Base-by-base conservation (phyloP, 1,140 invertebrate species). In the Glossosoma conforme region DNA sequence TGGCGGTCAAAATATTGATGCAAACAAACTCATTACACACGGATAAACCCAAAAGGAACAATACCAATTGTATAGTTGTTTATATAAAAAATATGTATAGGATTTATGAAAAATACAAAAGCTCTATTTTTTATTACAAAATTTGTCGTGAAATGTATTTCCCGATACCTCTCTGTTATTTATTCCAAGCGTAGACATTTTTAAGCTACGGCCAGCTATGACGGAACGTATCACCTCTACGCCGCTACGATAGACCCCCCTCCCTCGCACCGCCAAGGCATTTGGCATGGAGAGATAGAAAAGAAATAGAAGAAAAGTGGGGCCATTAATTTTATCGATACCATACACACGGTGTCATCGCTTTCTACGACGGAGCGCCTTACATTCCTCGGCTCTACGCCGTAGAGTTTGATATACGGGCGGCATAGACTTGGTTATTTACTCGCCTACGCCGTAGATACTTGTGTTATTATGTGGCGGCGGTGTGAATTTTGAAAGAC, bases 241-340 rank as follows among this genome's bases (percentile, higher is more conserved):
- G 42, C 5, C 14, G 5, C 35, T 36, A 5, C n/a, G n/a, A n/a
- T n/a, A n/a, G 24, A 11, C 43, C 24, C 36, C 35, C 35, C 10
- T 36, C 18, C 19, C 32, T 8, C 18, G 43, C 15, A 15, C 18
- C n/a, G 36, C 44, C 20, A 20, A 54, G 38, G 48, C 55, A 58
- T 58, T 58, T 37, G 56, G 51, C 55, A 57, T 53, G 53, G 55
- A 57, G 42, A 57, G 44, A 58, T 58, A 58, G 51, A 51, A 58
- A 58, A 58, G 56, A 54, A 58, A 58, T 58, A 58, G 56, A 43
- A 58, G 52, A 58, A 58, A 53, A 58, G 56, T 58, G 56, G 52
- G 37, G 56, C 56, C 56, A 58, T 58, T 58, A 58, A 58, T 58
- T 58, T 58, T 58, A 58, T 58, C 56, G 56, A 58, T 58, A 58